These are phyloP conservation scores for Branchellion lobata DNA, from an alignment of 2,888 invertebrate genomes.

Conservation along the genomic window DNA sequence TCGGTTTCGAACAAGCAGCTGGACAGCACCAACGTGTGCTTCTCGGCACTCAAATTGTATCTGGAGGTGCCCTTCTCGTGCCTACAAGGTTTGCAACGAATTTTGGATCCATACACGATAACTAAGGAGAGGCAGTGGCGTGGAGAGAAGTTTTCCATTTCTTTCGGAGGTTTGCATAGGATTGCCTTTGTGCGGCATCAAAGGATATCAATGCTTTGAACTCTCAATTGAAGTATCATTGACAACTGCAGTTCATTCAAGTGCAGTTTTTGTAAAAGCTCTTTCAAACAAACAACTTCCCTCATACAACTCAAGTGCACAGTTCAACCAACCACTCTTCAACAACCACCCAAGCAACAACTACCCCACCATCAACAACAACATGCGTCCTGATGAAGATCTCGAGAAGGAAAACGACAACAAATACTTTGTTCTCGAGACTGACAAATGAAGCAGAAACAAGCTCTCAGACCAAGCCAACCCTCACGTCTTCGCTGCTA, in stretches of 20 bases:
- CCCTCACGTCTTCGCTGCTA: too few species aligned
- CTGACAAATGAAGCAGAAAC: constrained; percentile 13
- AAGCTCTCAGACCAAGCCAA: too few species aligned
- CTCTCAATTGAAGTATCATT: neutral
- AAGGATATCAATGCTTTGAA: neutral
- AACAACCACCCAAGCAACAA: neutral
- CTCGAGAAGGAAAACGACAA: constrained; percentile 11
- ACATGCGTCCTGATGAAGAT: too few species aligned
- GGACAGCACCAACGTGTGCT: neutral
- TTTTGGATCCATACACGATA: neutral
- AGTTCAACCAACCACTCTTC: neutral
- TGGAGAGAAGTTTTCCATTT: constrained; percentile 14
- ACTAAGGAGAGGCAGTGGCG: neutral
- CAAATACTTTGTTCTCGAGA: constrained; percentile 28
- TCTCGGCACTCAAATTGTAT: constrained; percentile 1
- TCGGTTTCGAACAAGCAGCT: neutral
- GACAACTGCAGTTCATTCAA: too few species aligned
- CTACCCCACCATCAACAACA: constrained; percentile 1
- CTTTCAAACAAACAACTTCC: neutral
- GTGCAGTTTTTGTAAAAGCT: neutral
- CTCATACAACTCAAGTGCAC: neutral
- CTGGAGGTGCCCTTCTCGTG: constrained; percentile 37
- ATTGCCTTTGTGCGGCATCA: neutral
- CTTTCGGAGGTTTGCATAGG: neutral
- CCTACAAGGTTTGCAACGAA: neutral